Evolutionary conservation across 2,888 invertebrate genomes (phyloP), one percentile per base, ranked within the genome.

Genomic region (Mylabris sibirica): DNA sequence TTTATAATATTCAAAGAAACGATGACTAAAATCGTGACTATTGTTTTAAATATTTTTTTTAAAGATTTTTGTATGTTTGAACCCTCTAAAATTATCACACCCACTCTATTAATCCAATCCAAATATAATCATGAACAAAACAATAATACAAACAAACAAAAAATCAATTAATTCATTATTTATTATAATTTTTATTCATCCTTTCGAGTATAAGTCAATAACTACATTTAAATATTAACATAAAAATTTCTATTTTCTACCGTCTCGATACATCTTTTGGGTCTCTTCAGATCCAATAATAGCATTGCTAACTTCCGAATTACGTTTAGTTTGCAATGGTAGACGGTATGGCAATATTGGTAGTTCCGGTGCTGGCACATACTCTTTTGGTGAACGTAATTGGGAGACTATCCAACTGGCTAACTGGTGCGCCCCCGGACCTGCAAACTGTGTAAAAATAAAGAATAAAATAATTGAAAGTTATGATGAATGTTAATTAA

Each of bases 401-500:
- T 83, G 80, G 3, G 79, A 77, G 3, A 80, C 78, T 59, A 83
- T 64, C 83, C 83, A 83, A 59, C 81, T 83, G 26, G 83, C 82
- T 35, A 84, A 72, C 69, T 84, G 83, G 63, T 83, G 83, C 6
- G 81, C 82, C 0, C 82, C 83, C 3, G 82, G 82, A 72, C 77
- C 80, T 1, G 80, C 72, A 71, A 73, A 78, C 57, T 57, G 9
- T 17, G 6, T n/a, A 4, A 8, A n/a, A n/a, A n/a, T n/a, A n/a
- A n/a, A n/a, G n/a, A n/a, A n/a, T n/a, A n/a, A n/a, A n/a, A n/a
- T n/a, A n/a, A n/a, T n/a, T n/a, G n/a, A n/a, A n/a, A n/a, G n/a
- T n/a, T n/a, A n/a, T n/a, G n/a, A n/a, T n/a, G n/a, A n/a, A n/a
- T n/a, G n/a, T n/a, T n/a, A n/a, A n/a, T n/a, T n/a, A n/a, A n/a